These are phyloP conservation scores for Oreocharis arfaki DNA, from an alignment of 2,113 vertebrate genomes.

Conservation along the genomic window DNA sequence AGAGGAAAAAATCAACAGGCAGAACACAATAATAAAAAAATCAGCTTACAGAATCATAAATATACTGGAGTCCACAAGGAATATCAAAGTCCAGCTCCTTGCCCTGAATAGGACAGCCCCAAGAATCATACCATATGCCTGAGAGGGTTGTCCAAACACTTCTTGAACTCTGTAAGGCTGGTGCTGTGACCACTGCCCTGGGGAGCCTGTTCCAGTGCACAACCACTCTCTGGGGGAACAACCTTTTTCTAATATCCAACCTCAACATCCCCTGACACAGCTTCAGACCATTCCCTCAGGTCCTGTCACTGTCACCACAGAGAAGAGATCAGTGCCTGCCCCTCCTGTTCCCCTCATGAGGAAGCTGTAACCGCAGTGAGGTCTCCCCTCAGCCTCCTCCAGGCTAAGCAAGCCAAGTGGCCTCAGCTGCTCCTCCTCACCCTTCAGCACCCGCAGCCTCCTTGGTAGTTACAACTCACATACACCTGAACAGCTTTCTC, in stretches of 20 bases:
- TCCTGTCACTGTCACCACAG: not conserved
- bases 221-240: rapidly evolving
- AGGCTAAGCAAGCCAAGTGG: not conserved
- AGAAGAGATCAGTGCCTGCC: not conserved
- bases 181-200: not conserved
- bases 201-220: not conserved
- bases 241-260: too few species aligned
- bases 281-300: rapidly evolving
- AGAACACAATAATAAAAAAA: not conserved
- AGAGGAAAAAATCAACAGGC: not conserved
- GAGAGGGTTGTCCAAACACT: not conserved
- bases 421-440: not conserved
- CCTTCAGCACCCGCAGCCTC: not conserved
- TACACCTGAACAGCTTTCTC: not conserved
- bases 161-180: not conserved
- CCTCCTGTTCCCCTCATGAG: rapidly evolving
- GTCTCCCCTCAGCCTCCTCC: not conserved
- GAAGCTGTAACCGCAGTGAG: not conserved
- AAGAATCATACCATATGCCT: not conserved
- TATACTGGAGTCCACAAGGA: not conserved
- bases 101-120: not conserved
- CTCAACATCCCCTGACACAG: not conserved
- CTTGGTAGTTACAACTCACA: not conserved
- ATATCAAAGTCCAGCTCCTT: not conserved
- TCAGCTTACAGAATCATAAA: not conserved